Evolutionary conservation across 2,888 invertebrate genomes (phyloP), one percentile per base, ranked within the genome.

Genomic region (Xanthorhoe designata): DNA sequence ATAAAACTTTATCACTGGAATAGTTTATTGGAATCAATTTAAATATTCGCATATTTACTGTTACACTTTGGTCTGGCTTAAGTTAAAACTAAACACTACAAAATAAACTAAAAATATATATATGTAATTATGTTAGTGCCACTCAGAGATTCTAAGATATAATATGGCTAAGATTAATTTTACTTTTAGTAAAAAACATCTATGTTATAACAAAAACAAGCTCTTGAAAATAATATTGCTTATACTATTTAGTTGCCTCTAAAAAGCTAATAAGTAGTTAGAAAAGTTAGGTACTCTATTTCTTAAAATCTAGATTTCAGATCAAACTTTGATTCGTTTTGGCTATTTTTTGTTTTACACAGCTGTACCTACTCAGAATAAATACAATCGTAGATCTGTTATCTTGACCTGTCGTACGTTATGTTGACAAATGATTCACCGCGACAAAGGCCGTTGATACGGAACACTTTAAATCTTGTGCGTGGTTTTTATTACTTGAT

Each of bases 21-120:
- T 62, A 29, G 32, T 42, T 42, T 38, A 57, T 58, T 55, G 49
- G 51, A 63, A 67, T 60, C 19, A 61, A 60, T 63, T 53, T n/a
- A 35, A 51, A 47, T 47, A 13, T 47, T 8, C 66, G 64, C 67
- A 67, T 66, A 66, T 68, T 58, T 68, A 71, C 61, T 64, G 68
- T 54, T 68, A 73, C 77, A 79, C 86, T 86, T 86, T 86, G 86
- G 86, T 80, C 72, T 82, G 73, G 62, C 74, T 73, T 78, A 32
- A 32, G 32, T 32, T 32, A 78, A 64, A 72, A 74, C 73, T 76
- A 75, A 65, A 55, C 67, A 59, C 57, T 75, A 75, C 19, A 56
- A 57, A 71, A 68, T 42, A 42, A 65, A 51, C 65, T 64, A 69
- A 67, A 24, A 66, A 64, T 42, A 66, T 57, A 69, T 68, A 72